Evolutionary conservation across 2,888 invertebrate genomes (phyloP).

Genomic region (Nephrotoma flavescens): DNA sequence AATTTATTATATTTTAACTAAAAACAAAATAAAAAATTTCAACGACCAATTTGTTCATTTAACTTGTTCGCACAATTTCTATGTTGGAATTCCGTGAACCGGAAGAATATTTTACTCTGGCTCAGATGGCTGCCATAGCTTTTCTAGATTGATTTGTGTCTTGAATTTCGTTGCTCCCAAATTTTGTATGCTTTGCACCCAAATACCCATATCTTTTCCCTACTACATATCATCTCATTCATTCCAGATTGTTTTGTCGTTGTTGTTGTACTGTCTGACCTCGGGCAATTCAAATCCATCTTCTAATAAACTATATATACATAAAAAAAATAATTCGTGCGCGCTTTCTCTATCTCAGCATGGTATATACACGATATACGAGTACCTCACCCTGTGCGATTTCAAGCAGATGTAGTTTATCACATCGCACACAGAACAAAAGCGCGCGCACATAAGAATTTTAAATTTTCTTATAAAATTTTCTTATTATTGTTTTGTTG

Average conservation of each 20-base stretch:
- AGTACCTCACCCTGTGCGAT: background rate
- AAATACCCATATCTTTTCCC: no score
- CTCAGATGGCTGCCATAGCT: no score
- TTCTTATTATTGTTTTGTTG: background rate
- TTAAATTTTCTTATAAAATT: background rate
- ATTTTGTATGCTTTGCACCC: no score
- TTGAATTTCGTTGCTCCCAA: no score
- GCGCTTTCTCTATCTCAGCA: background rate
- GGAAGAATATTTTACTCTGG: no score
- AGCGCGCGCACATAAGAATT: background rate
- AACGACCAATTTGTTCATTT: no score
- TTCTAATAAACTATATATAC: background rate
- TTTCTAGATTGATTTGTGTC: no score
- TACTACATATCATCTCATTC: no score
- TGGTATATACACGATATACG: background rate
- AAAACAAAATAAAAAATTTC: no score
- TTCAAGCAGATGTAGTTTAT: background rate
- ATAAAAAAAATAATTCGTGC: background rate
- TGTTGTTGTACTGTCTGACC: background rate
- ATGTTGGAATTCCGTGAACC: no score
- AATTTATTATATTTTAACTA: no score
- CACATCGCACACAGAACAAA: background rate
- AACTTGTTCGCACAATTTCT: no score
- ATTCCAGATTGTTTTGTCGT: background rate
- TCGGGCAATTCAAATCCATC: background rate